Base-by-base conservation (phyloP, 2,888 invertebrate species). In the Euclidia mi region DNA sequence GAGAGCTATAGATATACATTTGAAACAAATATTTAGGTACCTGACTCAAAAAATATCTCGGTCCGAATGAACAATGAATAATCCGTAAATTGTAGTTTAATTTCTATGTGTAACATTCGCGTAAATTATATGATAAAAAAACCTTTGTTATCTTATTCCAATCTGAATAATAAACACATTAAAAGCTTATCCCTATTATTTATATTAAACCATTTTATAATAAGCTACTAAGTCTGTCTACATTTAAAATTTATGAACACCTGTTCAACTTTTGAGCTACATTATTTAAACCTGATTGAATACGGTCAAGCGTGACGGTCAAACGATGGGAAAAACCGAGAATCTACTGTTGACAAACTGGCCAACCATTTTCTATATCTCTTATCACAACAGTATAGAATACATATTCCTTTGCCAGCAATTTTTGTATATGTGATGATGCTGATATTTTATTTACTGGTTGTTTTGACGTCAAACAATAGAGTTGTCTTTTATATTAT, bases 161-260 rank as follows among this genome's bases (percentile, higher is more conserved):
- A n/a, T n/a, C n/a, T n/a, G n/a, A n/a, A n/a, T n/a, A n/a, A n/a
- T n/a, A n/a, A n/a, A n/a, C n/a, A n/a, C n/a, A n/a, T n/a, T n/a
- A n/a, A n/a, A n/a, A n/a, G n/a, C 20, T 6, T 7, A 25, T 25
- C 20, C 4, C 20, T 3, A 25, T 6, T 25, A 25, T 25, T 6
- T 25, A 25, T 3, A 2, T 2, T 20, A 20, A 25, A 25, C 7
- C 0, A 25, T 25, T 25, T 25, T 3, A 25, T 6, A 25, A 25
- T 25, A 25, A 25, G n/a, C n/a, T n/a, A n/a, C n/a, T n/a, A n/a
- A n/a, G 25, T n/a, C 29, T n/a, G 2, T 11, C 35, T 3, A 35
- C 37, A 42, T 47, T 41, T 34, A 38, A 34, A 44, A 37, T 48
- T 55, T 11, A 43, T 35, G 10, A 42, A 35, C 32, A 34, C 25